A percentile compares a stretch with the other conserved stretches of the same genome.
Evolutionary conservation across 2,797 vertebrate species (phyloP).

Genomic region (Tenualosa ilisha): DNA sequence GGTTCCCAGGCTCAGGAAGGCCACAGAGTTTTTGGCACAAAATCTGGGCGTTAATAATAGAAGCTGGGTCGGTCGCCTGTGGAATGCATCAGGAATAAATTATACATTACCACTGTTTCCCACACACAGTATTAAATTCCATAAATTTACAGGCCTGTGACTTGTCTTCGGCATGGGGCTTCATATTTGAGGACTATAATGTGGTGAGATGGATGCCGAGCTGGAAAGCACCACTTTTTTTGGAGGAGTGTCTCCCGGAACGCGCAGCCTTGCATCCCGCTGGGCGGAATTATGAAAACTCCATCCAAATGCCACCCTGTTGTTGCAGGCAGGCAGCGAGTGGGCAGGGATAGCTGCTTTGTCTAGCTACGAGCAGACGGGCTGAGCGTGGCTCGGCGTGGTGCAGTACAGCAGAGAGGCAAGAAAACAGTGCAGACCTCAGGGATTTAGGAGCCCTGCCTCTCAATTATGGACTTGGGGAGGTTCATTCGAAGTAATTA

Average conservation of each 20-base stretch:
- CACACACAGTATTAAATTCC: conserved; percentile 43
- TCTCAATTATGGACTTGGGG: conserved; percentile 48
- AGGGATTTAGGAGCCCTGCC: conserved; percentile 44
- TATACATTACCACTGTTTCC: conserved; percentile 45
- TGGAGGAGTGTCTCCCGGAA: conserved; percentile 48
- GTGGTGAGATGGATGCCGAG: conserved; percentile 52
- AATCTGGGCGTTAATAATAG: conserved; percentile 44
- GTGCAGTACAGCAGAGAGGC: background rate
- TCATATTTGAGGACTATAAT: conserved; percentile 38
- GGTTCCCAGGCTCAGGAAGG: conserved; percentile 31
- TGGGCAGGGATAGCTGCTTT: background rate
- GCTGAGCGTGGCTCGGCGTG: background rate
- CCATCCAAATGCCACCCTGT: conserved; percentile 56
- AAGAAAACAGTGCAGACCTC: conserved; percentile 22
- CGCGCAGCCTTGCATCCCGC: conserved; percentile 49
- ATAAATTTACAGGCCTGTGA: conserved; percentile 39
- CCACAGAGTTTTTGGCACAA: conserved; percentile 37
- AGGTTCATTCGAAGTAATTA: conserved; percentile 55
- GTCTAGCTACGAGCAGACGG: background rate
- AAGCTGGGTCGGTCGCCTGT: conserved; percentile 32
- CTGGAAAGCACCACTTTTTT: conserved; percentile 49
- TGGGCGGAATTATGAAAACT: conserved; percentile 61
- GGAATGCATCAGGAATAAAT: conserved; percentile 48
- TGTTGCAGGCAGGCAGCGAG: background rate
- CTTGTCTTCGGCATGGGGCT: conserved; percentile 26